Conservation (phyloP, 2,888 invertebrate species). For the Peribatodes rhomboidaria region DNA sequence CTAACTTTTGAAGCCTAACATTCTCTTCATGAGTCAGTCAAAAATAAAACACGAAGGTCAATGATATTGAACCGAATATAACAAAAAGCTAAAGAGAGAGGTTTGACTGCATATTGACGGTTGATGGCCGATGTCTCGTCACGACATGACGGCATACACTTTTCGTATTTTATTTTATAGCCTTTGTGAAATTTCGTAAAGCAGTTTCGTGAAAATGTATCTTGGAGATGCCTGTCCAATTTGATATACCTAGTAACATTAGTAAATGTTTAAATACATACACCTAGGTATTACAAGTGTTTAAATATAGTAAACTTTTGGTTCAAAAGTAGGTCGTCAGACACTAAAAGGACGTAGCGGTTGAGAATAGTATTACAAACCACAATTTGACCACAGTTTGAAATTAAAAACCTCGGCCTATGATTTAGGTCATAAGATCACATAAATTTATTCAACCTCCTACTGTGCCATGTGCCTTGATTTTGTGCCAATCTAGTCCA, state of each 20-base stretch:
- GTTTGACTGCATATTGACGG: conserved; percentile 33
- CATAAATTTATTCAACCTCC: no score
- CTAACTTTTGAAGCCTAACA: conserved; percentile 19
- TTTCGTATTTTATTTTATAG: not conserved
- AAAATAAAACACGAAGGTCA: conserved; percentile 29
- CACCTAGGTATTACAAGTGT: not conserved
- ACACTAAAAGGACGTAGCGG: conserved; percentile 5
- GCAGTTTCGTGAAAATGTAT: not conserved
- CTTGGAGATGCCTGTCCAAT: not conserved
- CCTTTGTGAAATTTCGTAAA: not conserved
- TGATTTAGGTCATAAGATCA: conserved; percentile 37
- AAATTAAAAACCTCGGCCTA: conserved; percentile 20
- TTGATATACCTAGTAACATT: no score
- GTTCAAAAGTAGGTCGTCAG: conserved; percentile 5
- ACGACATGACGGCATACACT: conserved; percentile 22
- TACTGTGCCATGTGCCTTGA: no score
- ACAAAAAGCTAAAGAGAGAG: conserved; percentile 28
- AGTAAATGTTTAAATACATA: no score
- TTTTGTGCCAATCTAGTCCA: no score
- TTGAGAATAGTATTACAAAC: conserved; percentile 39
- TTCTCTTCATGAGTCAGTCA: conserved; percentile 27
- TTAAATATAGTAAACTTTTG: not conserved
- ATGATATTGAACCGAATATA: conserved; percentile 25
- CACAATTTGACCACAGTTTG: conserved; percentile 37
- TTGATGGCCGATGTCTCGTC: conserved; percentile 30